Percentiles rank a stretch among this genome's conserved stretches.
phyloP scores from a whole-genome alignment of 2,113 vertebrate species.

The Terrapene triunguis region DNA sequence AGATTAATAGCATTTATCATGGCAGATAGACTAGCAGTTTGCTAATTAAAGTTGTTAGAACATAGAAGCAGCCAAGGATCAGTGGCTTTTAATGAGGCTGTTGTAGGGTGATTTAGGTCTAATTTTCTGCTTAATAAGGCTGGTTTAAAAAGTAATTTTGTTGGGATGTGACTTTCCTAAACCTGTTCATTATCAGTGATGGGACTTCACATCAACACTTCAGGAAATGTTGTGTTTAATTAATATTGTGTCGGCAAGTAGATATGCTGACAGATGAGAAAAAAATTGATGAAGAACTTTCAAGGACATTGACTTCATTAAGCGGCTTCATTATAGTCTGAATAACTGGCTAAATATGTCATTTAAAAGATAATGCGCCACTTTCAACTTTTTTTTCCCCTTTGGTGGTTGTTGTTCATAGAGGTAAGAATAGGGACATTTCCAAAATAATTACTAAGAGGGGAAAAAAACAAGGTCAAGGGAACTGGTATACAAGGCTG shows the following conservation, averaged over 20 bases:
- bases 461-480: neutral
- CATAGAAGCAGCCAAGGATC: slow-evolving; percentile 89
- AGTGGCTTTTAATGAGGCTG: slow-evolving; percentile 94
- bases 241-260: slow-evolving; percentile 87
- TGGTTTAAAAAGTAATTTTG: slow-evolving; percentile 94
- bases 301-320: slow-evolving; percentile 94
- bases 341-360: slow-evolving; percentile 86
- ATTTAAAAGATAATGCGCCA: slow-evolving; percentile 69
- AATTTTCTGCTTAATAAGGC: slow-evolving; percentile 96
- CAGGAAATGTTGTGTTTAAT: slow-evolving; percentile 91
- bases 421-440: neutral
- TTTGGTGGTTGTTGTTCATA: neutral
- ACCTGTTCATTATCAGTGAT: slow-evolving; percentile 92
- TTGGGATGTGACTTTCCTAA: slow-evolving; percentile 90
- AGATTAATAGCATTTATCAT: slow-evolving; percentile 94
- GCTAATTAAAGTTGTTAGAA: slow-evolving; percentile 93
- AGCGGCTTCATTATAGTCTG: slow-evolving; percentile 86
- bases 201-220: slow-evolving; percentile 89
- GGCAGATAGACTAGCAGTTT: slow-evolving; percentile 85
- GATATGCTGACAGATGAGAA: slow-evolving; percentile 88
- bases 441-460: neutral
- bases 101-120: slow-evolving; percentile 94
- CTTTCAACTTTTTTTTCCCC: neutral
- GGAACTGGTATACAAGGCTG: neutral
- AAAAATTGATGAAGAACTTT: slow-evolving; percentile 92